Evolutionary conservation across 2,797 vertebrate species (phyloP), one percentile per base, ranked within the genome.

Genomic region (Mormyrops boulengeri): DNA sequence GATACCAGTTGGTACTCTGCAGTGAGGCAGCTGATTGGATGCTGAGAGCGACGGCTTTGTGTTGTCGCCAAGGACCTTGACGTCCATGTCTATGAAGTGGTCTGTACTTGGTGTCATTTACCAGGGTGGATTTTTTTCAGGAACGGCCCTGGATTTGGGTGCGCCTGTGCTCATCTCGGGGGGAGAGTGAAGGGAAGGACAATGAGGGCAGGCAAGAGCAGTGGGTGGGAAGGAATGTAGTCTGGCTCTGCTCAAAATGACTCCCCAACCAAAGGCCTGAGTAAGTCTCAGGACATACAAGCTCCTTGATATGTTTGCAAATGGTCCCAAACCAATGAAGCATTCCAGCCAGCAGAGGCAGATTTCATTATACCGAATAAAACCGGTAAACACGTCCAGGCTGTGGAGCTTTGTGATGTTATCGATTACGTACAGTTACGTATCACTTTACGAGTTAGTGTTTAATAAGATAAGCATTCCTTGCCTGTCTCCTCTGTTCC

Each of bases 131-230:
- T 85, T 11, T 47, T 17, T 84, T 50, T 26, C 12, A 2, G 44
- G n/a, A 50, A 11, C 7, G 12, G 22, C 47, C n/a, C 7, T 50
- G 82, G 22, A 26, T 26, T 50, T 85, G 82, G 82, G n/a, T 50
- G 82, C 4, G 82, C 14, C n/a, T 85, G 17, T 50, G n/a, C 22
- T n/a, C 41, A 22, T 50, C 80, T 85, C 1, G 3, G 82, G 94
- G 93, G 94, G 94, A 93, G 91, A 38, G 41, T 90, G 89, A 94
- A 91, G 53, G 4, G 44, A 93, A 92, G 87, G 91, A 90, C 88
- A 86, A 91, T 90, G 92, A 60, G 22, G 57, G 30, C n/a, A 30
- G 50, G 62, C 41, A 89, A 44, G 12, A 26, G 49, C 11, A 92
- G 91, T 92, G 93, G 93, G 92, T 52, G 89, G 88, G 90, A 44